Base-by-base conservation (phyloP, 2,797 vertebrate species). In the Sebastes goodei region DNA sequence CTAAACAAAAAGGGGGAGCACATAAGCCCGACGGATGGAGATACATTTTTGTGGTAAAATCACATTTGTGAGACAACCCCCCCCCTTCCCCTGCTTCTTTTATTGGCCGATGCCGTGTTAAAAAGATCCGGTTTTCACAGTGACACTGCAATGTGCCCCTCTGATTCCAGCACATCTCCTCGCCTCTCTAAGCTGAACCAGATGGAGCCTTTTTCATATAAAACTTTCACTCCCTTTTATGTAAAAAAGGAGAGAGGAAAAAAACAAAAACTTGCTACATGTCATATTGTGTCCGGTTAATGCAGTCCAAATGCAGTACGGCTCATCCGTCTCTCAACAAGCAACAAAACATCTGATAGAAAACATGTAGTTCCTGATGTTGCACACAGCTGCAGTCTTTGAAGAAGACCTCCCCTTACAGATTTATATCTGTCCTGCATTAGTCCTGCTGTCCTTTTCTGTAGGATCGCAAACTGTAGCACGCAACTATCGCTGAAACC, bases 151-250 rank as follows among this genome's bases (percentile, higher is more conserved):
- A 29, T 57, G 76, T 85, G 65, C 86, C 90, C 86, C 87, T 84
- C 74, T 68, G 73, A 80, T 66, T 86, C 63, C 81, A 78, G 89
- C 92, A 94, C 89, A 91, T 94, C 91, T 91, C 91, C 76, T 83
- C 74, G 56, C 75, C 86, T 87, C 76, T 67, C 80, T 95, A 95
- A 95, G 86, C 90, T 80, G 81, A 94, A 94, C 93, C 94, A 96
- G 94, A 95, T 95, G 91, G 80, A 88, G 66, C 74, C 80, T 92
- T 92, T 93, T 94, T 90, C 89, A 88, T 88, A 93, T 93, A 93
- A 95, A 94, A 93, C 89, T 90, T 93, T 93, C 86, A 86, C 89
- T 92, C 80, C 81, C 88, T 92, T 93, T 91, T 84, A 92, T 90
- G 88, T 93, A 81, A 79, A 53, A 53, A 30, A 35, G 3, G 8